Conservation (phyloP, 2,797 vertebrate species). For the Hoplostethus mediterraneus region DNA sequence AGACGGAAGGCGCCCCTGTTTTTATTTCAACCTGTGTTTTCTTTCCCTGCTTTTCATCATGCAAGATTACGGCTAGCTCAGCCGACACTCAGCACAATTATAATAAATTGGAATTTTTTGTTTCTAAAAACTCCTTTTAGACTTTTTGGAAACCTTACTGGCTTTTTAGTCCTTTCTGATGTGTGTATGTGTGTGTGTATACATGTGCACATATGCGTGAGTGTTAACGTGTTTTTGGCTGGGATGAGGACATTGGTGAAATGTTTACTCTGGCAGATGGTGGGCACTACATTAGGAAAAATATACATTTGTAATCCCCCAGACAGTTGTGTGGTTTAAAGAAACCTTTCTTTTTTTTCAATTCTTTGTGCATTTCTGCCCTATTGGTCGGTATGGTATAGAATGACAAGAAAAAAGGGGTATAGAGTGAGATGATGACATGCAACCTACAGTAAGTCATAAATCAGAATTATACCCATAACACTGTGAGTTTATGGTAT, state of each 20-base stretch:
- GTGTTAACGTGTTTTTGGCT: constrained; percentile 8
- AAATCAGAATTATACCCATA: constrained; percentile 1
- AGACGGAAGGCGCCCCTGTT: background rate
- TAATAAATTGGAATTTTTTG: background rate
- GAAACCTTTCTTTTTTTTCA: background rate
- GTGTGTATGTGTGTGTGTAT: background rate
- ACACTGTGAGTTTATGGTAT: background rate
- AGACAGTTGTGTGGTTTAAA: constrained; percentile 6
- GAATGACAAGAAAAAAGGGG: constrained; percentile 13
- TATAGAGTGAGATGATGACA: constrained; percentile 22
- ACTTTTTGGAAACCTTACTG: background rate
- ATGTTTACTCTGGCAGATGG: constrained; percentile 3
- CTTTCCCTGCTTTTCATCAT: constrained; percentile 1
- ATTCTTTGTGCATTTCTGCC: too few relatives aligned
- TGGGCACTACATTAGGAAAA: constrained; percentile 20
- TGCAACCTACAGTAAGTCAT: constrained; percentile 11
- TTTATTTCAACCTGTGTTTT: background rate
- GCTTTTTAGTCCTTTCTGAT: background rate
- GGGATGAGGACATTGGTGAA: background rate
- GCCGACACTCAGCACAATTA: background rate
- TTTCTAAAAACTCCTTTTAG: constrained; percentile 1
- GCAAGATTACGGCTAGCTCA: background rate
- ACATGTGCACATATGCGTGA: background rate
- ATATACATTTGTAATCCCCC: constrained; percentile 32
- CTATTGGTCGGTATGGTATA: background rate